These are phyloP conservation scores for Burhinus oedicnemus DNA, from an alignment of 2,113 vertebrate genomes.

Conservation along the genomic window DNA sequence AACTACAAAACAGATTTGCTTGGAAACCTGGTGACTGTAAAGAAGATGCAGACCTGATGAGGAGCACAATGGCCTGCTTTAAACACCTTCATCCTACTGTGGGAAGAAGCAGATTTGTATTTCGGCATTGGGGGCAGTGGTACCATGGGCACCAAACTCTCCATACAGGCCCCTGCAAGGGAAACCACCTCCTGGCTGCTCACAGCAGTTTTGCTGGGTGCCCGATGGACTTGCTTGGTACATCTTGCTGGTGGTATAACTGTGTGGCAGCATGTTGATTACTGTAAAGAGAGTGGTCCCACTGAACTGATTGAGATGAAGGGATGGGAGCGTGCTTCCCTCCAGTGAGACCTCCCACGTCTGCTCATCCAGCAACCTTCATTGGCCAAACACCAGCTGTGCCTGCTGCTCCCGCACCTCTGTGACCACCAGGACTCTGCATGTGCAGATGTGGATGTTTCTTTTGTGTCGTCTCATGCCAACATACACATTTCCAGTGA, in stretches of 20 bases:
- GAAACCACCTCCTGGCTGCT: fast-evolving
- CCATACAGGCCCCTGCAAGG: fast-evolving
- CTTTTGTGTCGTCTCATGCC: not conserved
- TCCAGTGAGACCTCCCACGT: fast-evolving
- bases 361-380: not conserved
- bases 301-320: not conserved
- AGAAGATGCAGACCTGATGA: not conserved
- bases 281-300: not conserved
- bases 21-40: not conserved
- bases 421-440: not conserved
- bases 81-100: not conserved
- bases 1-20: not conserved
- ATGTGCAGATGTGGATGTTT: not conserved
- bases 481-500: not conserved
- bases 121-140: not conserved
- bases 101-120: not conserved
- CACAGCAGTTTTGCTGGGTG: not conserved
- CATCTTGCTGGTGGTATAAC: not conserved
- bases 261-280: fast-evolving
- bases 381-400: fast-evolving
- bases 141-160: not conserved
- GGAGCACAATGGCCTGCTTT: not conserved
- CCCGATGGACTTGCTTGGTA: fast-evolving
- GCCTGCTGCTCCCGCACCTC: not conserved
- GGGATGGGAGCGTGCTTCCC: not conserved